Base-by-base conservation (phyloP, 2,113 vertebrate species). In the Mellivora capensis region DNA sequence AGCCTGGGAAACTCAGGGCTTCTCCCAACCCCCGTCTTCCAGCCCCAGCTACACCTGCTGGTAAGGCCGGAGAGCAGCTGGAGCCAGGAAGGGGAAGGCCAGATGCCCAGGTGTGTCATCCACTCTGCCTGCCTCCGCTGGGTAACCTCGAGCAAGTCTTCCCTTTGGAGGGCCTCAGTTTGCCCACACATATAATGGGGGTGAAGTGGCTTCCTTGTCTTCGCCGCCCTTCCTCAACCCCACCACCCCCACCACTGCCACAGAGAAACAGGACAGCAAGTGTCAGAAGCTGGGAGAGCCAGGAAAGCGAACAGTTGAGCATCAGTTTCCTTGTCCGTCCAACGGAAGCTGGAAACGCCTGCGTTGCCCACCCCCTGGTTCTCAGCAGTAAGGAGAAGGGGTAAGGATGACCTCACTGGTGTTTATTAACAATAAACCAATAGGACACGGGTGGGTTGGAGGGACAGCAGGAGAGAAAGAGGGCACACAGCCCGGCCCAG, bases 391-490 rank as follows among this genome's bases (percentile, higher is more conserved):
- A 91, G 71, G 29, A 96, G 77, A 52, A 94, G n/a, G 59, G 71
- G 34, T 0, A 0, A 37, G 6, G 67, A 69, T 27, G 69, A 94
- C 74, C 89, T 97, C 93, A 95, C 29, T 67, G 90, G 76, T 62
- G 0, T 96, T 98, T 97, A 98, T 98, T 97, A 91, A 94, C 93
- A 94, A 31, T 0, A 34, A 97, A 59, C 39, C 2, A 4, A 93
- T 0, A 13, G 80, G 49, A 97, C 52, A 57, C 0, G 12, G 82
- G 61, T 27, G 86, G 92, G 67, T 13, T 52, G 37, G 1, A 64
- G 52, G 54, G 2, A 76, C 89, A 39, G 57, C 0, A 0, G 72
- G 37, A 42, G 37, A 52, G 82, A 52, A 81, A 59, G 1, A 34
- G 57, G 77, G 85, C 42, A 2, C 37, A 14, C 64, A 52, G 81